phyloP scores from a whole-genome alignment of 2,113 vertebrate genomes.

The Trogon melanurus region DNA sequence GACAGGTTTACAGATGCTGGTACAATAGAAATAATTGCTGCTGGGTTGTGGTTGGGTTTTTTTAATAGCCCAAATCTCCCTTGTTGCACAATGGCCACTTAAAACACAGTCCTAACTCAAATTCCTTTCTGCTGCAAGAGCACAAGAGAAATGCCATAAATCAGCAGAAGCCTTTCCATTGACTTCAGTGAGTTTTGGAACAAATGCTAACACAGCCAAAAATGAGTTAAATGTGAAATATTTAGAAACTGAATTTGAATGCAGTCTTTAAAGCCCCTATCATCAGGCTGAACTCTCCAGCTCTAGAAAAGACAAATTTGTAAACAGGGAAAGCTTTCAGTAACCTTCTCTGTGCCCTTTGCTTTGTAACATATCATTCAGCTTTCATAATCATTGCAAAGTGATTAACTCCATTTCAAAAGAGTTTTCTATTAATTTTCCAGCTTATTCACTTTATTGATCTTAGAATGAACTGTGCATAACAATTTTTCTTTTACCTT shows the following conservation, averaged over 20 bases:
- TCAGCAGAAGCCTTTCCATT: conserved; percentile 43
- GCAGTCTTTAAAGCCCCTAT: neutral
- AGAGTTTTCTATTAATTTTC: neutral
- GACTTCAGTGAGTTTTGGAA: conserved; percentile 20
- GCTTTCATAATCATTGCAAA: neutral
- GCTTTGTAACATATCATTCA: neutral
- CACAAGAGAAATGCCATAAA: neutral
- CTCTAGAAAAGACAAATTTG: neutral
- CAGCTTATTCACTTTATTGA: neutral
- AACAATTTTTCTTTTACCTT: conserved; percentile 83
- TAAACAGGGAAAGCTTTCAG: neutral
- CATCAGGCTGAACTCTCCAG: neutral
- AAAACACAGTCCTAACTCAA: neutral
- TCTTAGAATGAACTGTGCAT: neutral
- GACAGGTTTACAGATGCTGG: neutral
- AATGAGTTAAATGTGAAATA: conserved; percentile 11
- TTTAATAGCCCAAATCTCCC: neutral
- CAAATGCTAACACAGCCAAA: conserved; percentile 12
- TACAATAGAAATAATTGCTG: neutral
- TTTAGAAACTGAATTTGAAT: conserved; percentile 39
- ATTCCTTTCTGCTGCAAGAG: conserved; percentile 7
- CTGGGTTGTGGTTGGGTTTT: neutral
- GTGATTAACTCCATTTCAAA: neutral
- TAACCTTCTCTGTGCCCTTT: neutral
- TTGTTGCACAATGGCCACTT: neutral